These are phyloP conservation scores for Crocidura indochinensis DNA, from an alignment of 2,797 vertebrate species.

Conservation along the genomic window DNA sequence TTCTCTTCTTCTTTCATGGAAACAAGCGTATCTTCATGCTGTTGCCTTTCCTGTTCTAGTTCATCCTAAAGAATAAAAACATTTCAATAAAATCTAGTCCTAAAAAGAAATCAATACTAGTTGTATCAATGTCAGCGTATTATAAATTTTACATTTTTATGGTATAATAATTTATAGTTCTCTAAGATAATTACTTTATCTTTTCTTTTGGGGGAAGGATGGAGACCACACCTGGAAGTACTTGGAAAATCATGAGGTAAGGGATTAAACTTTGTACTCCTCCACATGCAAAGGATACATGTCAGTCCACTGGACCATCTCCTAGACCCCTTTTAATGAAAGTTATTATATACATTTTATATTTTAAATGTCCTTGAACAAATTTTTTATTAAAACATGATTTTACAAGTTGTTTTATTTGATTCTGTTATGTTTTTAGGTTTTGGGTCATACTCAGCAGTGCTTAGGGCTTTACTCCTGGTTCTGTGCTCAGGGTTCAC, in stretches of 20 bases:
- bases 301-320: too few species aligned
- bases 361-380: conserved; percentile 55
- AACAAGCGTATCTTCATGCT: conserved; percentile 95
- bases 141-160: not conserved
- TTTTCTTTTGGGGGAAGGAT: not conserved
- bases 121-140: conserved; percentile 2
- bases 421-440: too few species aligned
- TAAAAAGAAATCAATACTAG: conserved; percentile 48
- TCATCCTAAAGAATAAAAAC: conserved; percentile 92
- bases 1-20: conserved; percentile 97
- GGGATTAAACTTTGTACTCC: too few species aligned
- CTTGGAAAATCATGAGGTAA: too few species aligned
- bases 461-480: too few species aligned
- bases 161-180: not conserved
- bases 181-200: not conserved
- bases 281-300: too few species aligned
- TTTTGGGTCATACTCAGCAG: too few species aligned
- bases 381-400: conserved; percentile 32
- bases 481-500: too few species aligned
- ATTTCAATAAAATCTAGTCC: conserved; percentile 80
- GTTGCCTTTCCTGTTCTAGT: conserved; percentile 95
- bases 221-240: too few species aligned
- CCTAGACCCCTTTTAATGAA: not conserved
- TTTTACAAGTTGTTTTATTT: not conserved
- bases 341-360: not conserved